Evolutionary conservation across 2,113 vertebrate genomes (phyloP).

Genomic region (Euleptes europaea): DNA sequence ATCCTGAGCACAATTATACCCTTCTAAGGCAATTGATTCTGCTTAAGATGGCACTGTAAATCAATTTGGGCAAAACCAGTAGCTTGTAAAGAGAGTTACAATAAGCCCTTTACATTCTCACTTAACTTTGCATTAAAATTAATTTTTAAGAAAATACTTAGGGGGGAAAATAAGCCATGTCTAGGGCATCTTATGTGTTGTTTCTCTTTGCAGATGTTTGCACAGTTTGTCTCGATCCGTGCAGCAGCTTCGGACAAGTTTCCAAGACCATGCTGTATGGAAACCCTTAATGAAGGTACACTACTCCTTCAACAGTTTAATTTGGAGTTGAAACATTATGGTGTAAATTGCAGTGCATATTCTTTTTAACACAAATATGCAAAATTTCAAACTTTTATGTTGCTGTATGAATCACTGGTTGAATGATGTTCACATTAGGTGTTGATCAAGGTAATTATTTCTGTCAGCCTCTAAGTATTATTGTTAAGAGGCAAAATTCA

Average conservation of each 20-base stretch:
- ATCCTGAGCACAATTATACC: neutral
- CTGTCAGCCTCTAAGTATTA: neutral
- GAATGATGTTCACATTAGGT: neutral
- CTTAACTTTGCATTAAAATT: slow-evolving; percentile 21
- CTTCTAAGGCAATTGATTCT: too few species aligned
- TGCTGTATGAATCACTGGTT: neutral
- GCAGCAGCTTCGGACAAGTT: slow-evolving; percentile 97
- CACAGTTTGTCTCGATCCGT: slow-evolving; percentile 98
- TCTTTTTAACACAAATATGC: neutral
- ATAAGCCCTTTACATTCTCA: neutral
- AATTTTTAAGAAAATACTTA: too few species aligned
- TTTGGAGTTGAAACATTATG: neutral
- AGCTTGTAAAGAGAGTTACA: neutral
- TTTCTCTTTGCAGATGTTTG: slow-evolving; percentile 87
- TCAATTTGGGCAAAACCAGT: neutral
- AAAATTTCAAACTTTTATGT: neutral
- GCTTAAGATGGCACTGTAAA: too few species aligned
- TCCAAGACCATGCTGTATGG: slow-evolving; percentile 98
- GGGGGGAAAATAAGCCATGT: too few species aligned
- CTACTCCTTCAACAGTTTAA: neutral
- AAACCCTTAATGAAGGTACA: slow-evolving; percentile 98
- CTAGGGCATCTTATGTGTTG: slow-evolving; percentile 44
- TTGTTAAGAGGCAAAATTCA: neutral
- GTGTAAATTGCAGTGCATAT: neutral
- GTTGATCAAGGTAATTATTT: neutral